phyloP scores from a whole-genome alignment of 2,797 vertebrate species.

The Paedocypris micromegethes region DNA sequence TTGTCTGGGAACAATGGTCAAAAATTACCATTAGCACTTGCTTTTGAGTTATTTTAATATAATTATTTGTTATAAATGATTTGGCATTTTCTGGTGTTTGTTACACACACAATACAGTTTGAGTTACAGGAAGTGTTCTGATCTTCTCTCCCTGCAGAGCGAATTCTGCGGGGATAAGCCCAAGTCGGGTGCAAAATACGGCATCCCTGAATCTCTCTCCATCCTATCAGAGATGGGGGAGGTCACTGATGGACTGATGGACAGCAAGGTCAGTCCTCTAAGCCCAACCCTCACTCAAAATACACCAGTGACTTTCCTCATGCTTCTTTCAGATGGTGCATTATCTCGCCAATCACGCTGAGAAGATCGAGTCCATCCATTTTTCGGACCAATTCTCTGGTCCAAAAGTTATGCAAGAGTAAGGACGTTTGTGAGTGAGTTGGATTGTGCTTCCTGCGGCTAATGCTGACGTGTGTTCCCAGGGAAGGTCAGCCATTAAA shows the following conservation, averaged over 20 bases:
- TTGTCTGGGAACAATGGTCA: too few relatives aligned
- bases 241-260: constrained; percentile 97
- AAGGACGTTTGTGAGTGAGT: constrained; percentile 44
- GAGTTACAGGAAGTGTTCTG: too few relatives aligned
- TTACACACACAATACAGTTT: too few relatives aligned
- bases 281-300: neutral
- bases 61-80: too few relatives aligned
- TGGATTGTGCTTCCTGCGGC: neutral
- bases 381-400: constrained; percentile 99
- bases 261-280: constrained; percentile 80
- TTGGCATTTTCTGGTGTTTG: too few relatives aligned
- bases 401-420: constrained; percentile 99
- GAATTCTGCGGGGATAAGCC: constrained; percentile 99
- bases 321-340: constrained; percentile 84
- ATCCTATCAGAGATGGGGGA: constrained; percentile 98
- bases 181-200: constrained; percentile 91
- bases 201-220: constrained; percentile 86
- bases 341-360: constrained; percentile 91
- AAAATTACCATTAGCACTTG: too few relatives aligned
- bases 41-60: too few relatives aligned
- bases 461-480: constrained; percentile 23
- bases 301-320: neutral
- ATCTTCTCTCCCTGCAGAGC: constrained; percentile 64
- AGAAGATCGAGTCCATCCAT: constrained; percentile 99
- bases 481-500: constrained; percentile 99